Percentiles rank a stretch among this genome's conserved stretches.
Evolutionary conservation across 2,888 invertebrate species (phyloP).

Genomic region (Tribolium freemani): DNA sequence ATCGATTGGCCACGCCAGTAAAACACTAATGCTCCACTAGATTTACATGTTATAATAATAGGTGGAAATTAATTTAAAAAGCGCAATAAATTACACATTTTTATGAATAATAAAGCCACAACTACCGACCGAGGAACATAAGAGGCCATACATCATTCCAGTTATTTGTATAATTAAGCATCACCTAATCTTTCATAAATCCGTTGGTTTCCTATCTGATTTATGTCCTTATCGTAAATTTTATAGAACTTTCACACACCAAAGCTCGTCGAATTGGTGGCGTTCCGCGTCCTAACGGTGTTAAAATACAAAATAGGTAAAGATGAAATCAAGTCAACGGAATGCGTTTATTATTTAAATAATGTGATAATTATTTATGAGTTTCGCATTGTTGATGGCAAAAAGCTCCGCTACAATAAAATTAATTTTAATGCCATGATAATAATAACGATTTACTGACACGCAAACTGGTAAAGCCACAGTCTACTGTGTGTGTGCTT

Average conservation of each 20-base stretch:
- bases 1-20: neutral
- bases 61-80: conserved; percentile 33
- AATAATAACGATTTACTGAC: conserved; percentile 53
- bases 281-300: conserved; percentile 36
- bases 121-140: conserved; percentile 35
- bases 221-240: conserved; percentile 34
- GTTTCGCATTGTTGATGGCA: conserved; percentile 52
- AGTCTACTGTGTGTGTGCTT: conserved; percentile 10
- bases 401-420: conserved; percentile 54
- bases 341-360: conserved; percentile 56
- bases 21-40: conserved; percentile 10
- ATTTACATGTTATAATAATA: conserved; percentile 21
- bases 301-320: conserved; percentile 50
- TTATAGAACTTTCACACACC: conserved; percentile 34
- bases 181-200: conserved; percentile 43
- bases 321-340: conserved; percentile 49
- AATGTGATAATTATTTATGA: conserved; percentile 55
- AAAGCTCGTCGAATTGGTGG: conserved; percentile 23
- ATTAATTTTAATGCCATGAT: conserved; percentile 56
- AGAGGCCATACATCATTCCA: conserved; percentile 38
- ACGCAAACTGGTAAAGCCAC: conserved; percentile 46
- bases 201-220: conserved; percentile 40
- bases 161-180: conserved; percentile 45
- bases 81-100: conserved; percentile 28
- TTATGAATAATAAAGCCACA: conserved; percentile 39